Evolutionary conservation across 2,888 invertebrate species (phyloP), one percentile per base, ranked within the genome.

Genomic region (Lymantria monacha): DNA sequence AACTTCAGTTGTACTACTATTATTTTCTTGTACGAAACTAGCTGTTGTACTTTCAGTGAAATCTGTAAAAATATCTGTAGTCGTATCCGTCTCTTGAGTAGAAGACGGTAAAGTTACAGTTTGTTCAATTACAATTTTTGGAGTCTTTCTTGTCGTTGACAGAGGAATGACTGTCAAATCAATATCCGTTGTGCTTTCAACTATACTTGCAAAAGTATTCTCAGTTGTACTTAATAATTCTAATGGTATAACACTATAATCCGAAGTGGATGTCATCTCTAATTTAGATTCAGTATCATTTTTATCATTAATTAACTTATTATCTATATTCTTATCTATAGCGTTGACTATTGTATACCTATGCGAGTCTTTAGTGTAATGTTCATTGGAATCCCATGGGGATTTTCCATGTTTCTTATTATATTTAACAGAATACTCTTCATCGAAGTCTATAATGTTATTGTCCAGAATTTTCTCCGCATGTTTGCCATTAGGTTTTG

Each of bases 131-230:
- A 75, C 70, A 49, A 85, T 62, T 46, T 67, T 65, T 11, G 72
- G 70, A 12, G 71, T 44, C 72, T 68, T 85, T 9, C 69, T 67
- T 9, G 87, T 86, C 7, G 81, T 83, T 30, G 78, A 69, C 15
- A 91, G 49, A 11, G 90, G 90, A 51, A 91, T 87, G 0, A 91
- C 90, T 22, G 86, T 85, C 48, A 89, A 71, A 68, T 90, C 87
- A 9, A 69, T 69, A 55, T 85, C 85, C 31, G 78, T 74, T 37
- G 85, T 87, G 62, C 83, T 88, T 48, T 89, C 87, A 38, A 76
- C 45, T 45, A 83, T 68, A 69, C 79, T 84, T 46, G 71, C 42
- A 54, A 78, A 53, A 54, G 61, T 57, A 70, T 81, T 79, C 61
- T 85, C 82, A 36, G 89, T 89, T 64, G 90, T 91, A 69, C 83